phyloP scores from a whole-genome alignment of 1,140 invertebrate genomes.

The Drosophila gunungcola region DNA sequence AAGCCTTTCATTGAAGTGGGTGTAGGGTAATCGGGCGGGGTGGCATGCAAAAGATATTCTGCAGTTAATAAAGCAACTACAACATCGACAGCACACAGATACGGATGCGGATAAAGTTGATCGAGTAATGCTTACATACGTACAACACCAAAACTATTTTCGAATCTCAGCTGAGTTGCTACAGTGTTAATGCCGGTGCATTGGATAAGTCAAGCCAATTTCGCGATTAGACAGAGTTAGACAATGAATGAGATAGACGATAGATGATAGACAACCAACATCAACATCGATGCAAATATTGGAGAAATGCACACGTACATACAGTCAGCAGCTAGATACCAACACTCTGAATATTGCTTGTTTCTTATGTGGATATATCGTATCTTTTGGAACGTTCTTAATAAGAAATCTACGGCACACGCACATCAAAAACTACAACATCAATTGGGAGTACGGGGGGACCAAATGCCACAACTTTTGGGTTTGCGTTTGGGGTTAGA shows the following conservation, averaged over 20 bases:
- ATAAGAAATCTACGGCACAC: slow-evolving; percentile 46
- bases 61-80: slow-evolving; percentile 41
- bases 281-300: slow-evolving; percentile 27
- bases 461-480: slow-evolving; percentile 11
- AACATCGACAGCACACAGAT: slow-evolving; percentile 76
- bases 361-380: slow-evolving; percentile 23
- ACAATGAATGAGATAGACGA: slow-evolving; percentile 62
- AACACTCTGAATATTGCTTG: slow-evolving; percentile 48
- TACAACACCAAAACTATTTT: slow-evolving; percentile 84
- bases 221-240: slow-evolving; percentile 44
- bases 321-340: slow-evolving; percentile 21
- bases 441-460: slow-evolving; percentile 27
- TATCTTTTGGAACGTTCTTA: slow-evolving; percentile 31
- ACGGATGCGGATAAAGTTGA: slow-evolving; percentile 43
- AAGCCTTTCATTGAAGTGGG: slow-evolving; percentile 43
- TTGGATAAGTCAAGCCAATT: slow-evolving; percentile 40
- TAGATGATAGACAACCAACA: slow-evolving; percentile 59
- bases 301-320: slow-evolving; percentile 44
- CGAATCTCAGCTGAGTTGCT: slow-evolving; percentile 35
- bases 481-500: neutral
- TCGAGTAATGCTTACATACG: slow-evolving; percentile 59
- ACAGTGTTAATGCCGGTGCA: slow-evolving; percentile 20
- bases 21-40: slow-evolving; percentile 5
- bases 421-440: slow-evolving; percentile 47
- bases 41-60: slow-evolving; percentile 38